Conservation (phyloP, 2,797 vertebrate genomes). For the Thunnus albacares region DNA sequence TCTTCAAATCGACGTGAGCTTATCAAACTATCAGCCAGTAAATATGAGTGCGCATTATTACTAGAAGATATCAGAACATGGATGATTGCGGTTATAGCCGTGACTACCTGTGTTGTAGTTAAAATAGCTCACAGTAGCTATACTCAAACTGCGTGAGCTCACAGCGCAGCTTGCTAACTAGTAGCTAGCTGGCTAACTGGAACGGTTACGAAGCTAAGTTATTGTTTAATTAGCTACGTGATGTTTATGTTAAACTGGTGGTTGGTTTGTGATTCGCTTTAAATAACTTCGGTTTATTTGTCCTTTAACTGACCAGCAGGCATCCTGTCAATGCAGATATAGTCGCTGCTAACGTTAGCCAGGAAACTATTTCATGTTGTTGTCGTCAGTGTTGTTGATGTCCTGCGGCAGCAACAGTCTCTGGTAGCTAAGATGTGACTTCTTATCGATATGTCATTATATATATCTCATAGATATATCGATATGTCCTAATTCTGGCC, state of each 20-base stretch:
- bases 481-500: not conserved
- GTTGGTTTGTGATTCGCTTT: fast-evolving
- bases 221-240: not conserved
- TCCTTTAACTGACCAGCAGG: not conserved
- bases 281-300: not conserved
- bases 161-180: slow-evolving; percentile 54
- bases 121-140: slow-evolving; percentile 37
- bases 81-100: not conserved
- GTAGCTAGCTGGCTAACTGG: slow-evolving; percentile 49
- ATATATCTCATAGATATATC: too few relatives aligned
- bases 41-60: not conserved
- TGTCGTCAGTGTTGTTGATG: slow-evolving; percentile 45
- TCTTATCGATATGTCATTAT: not conserved
- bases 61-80: fast-evolving
- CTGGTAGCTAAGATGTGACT: not conserved
- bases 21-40: not conserved
- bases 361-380: slow-evolving; percentile 40
- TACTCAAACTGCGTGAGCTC: slow-evolving; percentile 60
- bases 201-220: slow-evolving; percentile 22
- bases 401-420: not conserved
- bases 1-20: not conserved
- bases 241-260: fast-evolving
- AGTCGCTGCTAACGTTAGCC: slow-evolving; percentile 26
- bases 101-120: not conserved
- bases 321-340: not conserved